Evolutionary conservation across 2,888 invertebrate species (phyloP).

Genomic region (Rhaphigaster nebulosa): DNA sequence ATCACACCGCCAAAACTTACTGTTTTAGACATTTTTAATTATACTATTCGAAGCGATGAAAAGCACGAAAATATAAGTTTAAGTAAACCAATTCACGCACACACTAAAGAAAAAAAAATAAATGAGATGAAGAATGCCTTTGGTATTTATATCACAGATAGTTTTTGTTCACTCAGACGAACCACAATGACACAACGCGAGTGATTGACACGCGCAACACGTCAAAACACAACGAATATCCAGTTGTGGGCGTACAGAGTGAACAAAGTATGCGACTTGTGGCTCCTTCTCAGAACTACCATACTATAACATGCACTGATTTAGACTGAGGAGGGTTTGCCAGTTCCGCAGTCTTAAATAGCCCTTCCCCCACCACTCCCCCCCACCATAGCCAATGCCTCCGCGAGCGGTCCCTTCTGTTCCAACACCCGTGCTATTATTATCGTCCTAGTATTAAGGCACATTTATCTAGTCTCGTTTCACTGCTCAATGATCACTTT

Average conservation of each 20-base stretch:
- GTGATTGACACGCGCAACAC: constrained; percentile 60
- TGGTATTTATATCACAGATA: constrained; percentile 65
- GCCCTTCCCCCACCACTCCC: constrained; percentile 44
- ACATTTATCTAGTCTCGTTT: constrained; percentile 30
- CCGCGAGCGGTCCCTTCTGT: not conserved
- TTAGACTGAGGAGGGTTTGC: constrained; percentile 58
- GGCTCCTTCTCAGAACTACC: constrained; percentile 65
- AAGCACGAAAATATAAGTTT: constrained; percentile 30
- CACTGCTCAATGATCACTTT: constrained; percentile 14
- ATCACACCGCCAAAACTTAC: constrained; percentile 66
- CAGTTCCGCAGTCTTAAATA: constrained; percentile 54
- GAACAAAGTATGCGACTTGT: constrained; percentile 65
- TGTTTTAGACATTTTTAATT: constrained; percentile 64
- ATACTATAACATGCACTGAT: constrained; percentile 62
- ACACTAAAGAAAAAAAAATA: constrained; percentile 54
- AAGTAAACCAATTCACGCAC: not conserved
- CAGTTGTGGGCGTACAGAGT: constrained; percentile 66
- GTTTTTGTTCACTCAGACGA: constrained; percentile 63
- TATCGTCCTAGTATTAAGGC: constrained; percentile 21
- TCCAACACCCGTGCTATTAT: constrained; percentile 11
- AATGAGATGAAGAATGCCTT: constrained; percentile 62
- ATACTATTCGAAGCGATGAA: not conserved
- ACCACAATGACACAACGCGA: constrained; percentile 59
- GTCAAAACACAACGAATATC: constrained; percentile 65
- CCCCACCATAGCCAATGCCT: constrained; percentile 24